Conservation (phyloP, 2,888 invertebrate species). For the Drosophila percnosoma region DNA sequence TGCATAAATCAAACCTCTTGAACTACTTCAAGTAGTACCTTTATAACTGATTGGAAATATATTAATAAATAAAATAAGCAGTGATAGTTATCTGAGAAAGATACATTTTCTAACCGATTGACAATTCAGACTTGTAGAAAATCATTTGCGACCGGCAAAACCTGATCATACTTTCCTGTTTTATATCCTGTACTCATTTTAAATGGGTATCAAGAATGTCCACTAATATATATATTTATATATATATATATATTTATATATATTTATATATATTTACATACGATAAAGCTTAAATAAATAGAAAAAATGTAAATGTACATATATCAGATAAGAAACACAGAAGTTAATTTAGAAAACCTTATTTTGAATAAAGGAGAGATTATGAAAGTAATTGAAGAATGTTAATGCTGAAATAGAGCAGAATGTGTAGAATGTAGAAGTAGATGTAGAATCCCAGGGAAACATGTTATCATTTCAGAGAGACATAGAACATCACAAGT, state of each 20-base stretch:
- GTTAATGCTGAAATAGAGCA: rapidly evolving
- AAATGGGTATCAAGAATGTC: neutral
- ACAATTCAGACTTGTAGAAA: neutral
- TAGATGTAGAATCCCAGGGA: too few relatives aligned
- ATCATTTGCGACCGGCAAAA: neutral
- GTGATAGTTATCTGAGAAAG: neutral
- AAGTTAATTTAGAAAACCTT: neutral
- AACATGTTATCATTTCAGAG: neutral
- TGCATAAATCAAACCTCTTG: neutral
- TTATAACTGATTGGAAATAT: too few relatives aligned
- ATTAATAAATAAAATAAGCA: neutral
- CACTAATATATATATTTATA: neutral
- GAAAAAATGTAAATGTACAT: too few relatives aligned
- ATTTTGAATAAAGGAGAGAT: neutral
- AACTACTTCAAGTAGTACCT: too few relatives aligned
- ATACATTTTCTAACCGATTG: neutral
- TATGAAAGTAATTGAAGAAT: neutral
- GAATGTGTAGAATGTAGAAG: neutral
- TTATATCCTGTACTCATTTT: neutral
- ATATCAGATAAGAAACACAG: neutral
- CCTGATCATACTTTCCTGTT: rapidly evolving
- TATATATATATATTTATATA: too few relatives aligned
- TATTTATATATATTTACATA: too few relatives aligned
- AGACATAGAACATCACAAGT: neutral
- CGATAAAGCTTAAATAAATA: too few relatives aligned